Evolutionary conservation across 2,888 invertebrate genomes (phyloP).

Genomic region (Rhaphigaster nebulosa): DNA sequence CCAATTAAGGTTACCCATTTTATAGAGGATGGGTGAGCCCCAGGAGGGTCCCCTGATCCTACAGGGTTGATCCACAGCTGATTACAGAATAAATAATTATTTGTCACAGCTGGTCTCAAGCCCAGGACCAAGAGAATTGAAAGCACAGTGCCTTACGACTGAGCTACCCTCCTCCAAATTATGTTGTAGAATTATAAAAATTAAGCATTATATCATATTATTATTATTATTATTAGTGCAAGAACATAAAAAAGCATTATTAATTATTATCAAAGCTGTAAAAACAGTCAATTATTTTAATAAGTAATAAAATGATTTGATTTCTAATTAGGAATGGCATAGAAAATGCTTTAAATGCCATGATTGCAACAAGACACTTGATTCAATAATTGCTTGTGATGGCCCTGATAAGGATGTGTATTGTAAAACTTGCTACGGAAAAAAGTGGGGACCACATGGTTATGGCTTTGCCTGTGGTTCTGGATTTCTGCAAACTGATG

Average conservation of each 20-base stretch:
- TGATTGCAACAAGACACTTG: constrained; percentile 93
- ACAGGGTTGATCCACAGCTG: too few relatives aligned
- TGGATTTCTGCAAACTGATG: constrained; percentile 93
- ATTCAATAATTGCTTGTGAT: constrained; percentile 95
- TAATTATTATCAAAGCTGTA: not conserved
- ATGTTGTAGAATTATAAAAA: too few relatives aligned
- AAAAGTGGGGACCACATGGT: constrained; percentile 97
- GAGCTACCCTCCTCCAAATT: too few relatives aligned
- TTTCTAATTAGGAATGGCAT: constrained; percentile 81
- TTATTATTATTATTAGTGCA: too few relatives aligned
- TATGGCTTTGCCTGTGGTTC: constrained; percentile 96
- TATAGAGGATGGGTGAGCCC: too few relatives aligned
- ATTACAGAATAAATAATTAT: too few relatives aligned
- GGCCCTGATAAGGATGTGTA: constrained; percentile 94
- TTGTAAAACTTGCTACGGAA: constrained; percentile 97
- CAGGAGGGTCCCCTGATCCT: too few relatives aligned
- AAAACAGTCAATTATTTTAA: not conserved
- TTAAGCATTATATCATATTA: too few relatives aligned
- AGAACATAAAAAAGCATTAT: not conserved
- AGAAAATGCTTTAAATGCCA: constrained; percentile 93
- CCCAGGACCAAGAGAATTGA: too few relatives aligned
- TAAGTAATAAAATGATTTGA: not conserved
- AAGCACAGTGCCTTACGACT: too few relatives aligned
- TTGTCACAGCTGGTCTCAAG: too few relatives aligned
- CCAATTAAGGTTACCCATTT: too few relatives aligned